These are phyloP conservation scores for Pediacus dermestoides DNA, from an alignment of 2,888 invertebrate genomes.

Conservation along the genomic window DNA sequence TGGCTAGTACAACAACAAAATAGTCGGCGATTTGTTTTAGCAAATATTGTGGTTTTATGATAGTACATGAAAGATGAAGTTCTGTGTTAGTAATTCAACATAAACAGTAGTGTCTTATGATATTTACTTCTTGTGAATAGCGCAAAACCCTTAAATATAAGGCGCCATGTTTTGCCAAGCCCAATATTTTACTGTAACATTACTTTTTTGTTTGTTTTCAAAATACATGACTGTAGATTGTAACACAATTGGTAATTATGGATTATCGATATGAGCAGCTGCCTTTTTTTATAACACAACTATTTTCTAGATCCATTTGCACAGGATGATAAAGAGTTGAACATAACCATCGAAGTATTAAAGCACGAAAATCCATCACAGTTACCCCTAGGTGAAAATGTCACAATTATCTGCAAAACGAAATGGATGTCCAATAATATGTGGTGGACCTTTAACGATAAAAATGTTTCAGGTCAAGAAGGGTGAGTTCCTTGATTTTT, in stretches of 20 bases:
- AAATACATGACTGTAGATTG: constrained; percentile 33
- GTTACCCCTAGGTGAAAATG: constrained; percentile 50
- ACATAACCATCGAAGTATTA: constrained; percentile 45
- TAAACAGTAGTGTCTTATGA: constrained; percentile 32
- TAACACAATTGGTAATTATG: constrained; percentile 43
- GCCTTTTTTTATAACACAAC: constrained; percentile 6
- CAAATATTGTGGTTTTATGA: constrained; percentile 34
- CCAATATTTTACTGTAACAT: constrained; percentile 42
- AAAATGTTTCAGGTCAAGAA: constrained; percentile 53
- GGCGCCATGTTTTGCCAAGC: constrained; percentile 51
- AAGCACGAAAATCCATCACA: constrained; percentile 39
- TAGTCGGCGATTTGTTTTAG: constrained; percentile 39
- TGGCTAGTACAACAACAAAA: constrained; percentile 40
- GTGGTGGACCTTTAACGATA: constrained; percentile 59
- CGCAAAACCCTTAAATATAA: constrained; percentile 29
- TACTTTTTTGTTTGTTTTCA: constrained; percentile 39
- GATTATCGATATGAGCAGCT: constrained; percentile 7
- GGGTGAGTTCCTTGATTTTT: constrained; percentile 44
- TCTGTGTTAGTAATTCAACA: constrained; percentile 27
- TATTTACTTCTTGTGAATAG: constrained; percentile 26
- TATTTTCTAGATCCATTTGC: constrained; percentile 30
- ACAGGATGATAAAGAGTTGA: constrained; percentile 39
- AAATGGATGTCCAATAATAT: constrained; percentile 51
- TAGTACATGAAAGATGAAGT: constrained; percentile 34
- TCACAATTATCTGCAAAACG: constrained; percentile 56